Evolutionary conservation across 1,140 invertebrate genomes (phyloP), one percentile per base, ranked within the genome.

Genomic region (Oryctes rhinoceros): DNA sequence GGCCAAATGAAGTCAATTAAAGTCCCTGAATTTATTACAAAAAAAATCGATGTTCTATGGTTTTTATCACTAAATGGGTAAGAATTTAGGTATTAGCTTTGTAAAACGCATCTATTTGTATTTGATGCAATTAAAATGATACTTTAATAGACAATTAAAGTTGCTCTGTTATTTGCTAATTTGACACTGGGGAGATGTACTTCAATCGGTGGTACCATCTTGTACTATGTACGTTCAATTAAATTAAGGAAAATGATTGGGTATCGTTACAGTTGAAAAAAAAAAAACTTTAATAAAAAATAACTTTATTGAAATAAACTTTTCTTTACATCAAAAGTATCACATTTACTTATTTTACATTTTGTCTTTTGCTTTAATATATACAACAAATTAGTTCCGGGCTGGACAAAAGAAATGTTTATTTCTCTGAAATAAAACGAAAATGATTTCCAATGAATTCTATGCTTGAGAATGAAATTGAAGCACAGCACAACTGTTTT

Each of bases 251-350:
- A 81, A 81, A 81, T 71, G 78, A 78, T 81, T 81, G 80, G 80
- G 80, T 15, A 20, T 71, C 24, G 24, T 35, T 3, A 71, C 10
- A 35, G 9, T 24, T 37, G 65, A 71, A 80, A 80, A 47, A 78
- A 80, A 39, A 35, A 48, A 48, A 39, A 0, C 6, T 35, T 80
- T 83, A 80, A 67, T 81, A 83, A 83, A 82, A 76, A 83, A 82
- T 81, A 81, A 80, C 82, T 83, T 83, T 83, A 83, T 83, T 83
- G 81, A 83, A 83, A 83, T 83, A 83, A 83, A 82, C 80, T 81
- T 78, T 79, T 82, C 80, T 82, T 83, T 82, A 83, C 82, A 83
- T 75, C 67, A 81, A 78, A 81, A 78, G 77, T 83, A 83, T 83
- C 82, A 83, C 82, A 83, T 82, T 78, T 79, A 82, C 82, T 82